Evolutionary conservation across 2,888 invertebrate species (phyloP).

Genomic region (Oscheius myriophilus): DNA sequence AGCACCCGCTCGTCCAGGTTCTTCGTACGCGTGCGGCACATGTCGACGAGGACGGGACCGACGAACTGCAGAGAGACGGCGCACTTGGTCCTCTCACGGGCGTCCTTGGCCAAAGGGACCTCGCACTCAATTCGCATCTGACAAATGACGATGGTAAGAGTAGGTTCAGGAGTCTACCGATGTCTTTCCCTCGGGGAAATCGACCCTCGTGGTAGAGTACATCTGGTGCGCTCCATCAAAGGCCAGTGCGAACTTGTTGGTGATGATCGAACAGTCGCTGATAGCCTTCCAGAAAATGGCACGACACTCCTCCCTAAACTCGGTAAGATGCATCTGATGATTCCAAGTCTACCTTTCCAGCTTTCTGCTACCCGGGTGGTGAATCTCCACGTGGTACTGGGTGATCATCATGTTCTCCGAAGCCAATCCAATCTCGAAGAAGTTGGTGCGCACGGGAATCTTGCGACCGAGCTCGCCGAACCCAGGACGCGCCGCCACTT

Average conservation of each 20-base stretch:
- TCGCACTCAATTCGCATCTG: conserved; percentile 52
- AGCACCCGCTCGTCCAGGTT: conserved; percentile 60
- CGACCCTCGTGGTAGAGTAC: conserved; percentile 53
- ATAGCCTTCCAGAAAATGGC: conserved; percentile 66
- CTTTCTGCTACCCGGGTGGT: conserved; percentile 61
- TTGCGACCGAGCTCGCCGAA: conserved; percentile 55
- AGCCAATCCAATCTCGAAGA: conserved; percentile 59
- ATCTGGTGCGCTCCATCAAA: conserved; percentile 65
- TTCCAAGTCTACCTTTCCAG: conserved; percentile 51
- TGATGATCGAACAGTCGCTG: conserved; percentile 57
- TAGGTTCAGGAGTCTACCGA: conserved; percentile 24
- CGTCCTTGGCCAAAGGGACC: conserved; percentile 56
- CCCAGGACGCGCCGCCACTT: conserved; percentile 56
- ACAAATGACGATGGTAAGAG: neutral
- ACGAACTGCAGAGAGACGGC: conserved; percentile 57
- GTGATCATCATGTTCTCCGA: conserved; percentile 55
- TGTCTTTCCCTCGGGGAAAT: conserved; percentile 56
- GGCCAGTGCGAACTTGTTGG: conserved; percentile 61
- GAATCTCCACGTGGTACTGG: conserved; percentile 67
- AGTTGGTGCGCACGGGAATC: conserved; percentile 61
- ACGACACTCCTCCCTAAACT: conserved; percentile 62
- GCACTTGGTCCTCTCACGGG: conserved; percentile 54
- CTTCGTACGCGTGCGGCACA: conserved; percentile 55
- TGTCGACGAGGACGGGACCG: conserved; percentile 62
- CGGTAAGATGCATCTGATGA: too few species aligned